Conservation (phyloP, 2,888 invertebrate genomes). For the Drosophila eohydei region DNA sequence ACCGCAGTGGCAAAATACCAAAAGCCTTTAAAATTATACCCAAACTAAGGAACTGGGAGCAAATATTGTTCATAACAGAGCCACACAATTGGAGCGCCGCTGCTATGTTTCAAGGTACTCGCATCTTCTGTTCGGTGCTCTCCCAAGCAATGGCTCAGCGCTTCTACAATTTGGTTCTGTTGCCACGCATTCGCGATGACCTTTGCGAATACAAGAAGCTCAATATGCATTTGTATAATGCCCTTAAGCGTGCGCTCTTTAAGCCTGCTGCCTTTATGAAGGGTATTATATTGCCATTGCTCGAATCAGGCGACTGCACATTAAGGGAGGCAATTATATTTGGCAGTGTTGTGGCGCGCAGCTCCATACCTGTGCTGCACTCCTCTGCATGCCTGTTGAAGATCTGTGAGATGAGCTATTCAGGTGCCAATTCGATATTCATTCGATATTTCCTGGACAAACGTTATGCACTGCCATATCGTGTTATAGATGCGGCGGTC, state of each 20-base stretch:
- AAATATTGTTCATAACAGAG: conserved; percentile 93
- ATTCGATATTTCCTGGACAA: conserved; percentile 97
- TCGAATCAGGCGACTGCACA: conserved; percentile 96
- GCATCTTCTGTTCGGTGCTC: conserved; percentile 98
- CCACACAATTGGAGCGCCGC: conserved; percentile 99
- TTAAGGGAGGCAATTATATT: conserved; percentile 97
- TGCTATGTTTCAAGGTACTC: conserved; percentile 93
- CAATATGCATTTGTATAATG: conserved; percentile 98
- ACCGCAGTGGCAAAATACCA: conserved; percentile 98
- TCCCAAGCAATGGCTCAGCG: conserved; percentile 98
- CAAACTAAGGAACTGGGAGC: conserved; percentile 96
- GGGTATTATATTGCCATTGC: conserved; percentile 90
- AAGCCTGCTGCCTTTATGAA: conserved; percentile 99
- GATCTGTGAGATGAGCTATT: conserved; percentile 99
- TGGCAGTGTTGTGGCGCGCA: conserved; percentile 95
- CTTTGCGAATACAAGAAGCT: conserved; percentile 97
- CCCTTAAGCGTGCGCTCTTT: conserved; percentile 95
- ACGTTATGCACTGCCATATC: conserved; percentile 98
- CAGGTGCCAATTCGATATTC: conserved; percentile 98
- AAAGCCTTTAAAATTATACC: conserved; percentile 99
- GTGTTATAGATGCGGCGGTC: conserved; percentile 97
- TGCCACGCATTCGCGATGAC: conserved; percentile 97
- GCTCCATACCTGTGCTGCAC: conserved; percentile 97
- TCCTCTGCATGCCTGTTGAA: conserved; percentile 97
- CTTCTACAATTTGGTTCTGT: conserved; percentile 95